A percentile compares a stretch with the other conserved stretches of the same genome.
These are phyloP conservation scores for Balaenoptera acutorostrata DNA, from an alignment of 2,113 vertebrate species.

Conservation along the genomic window DNA sequence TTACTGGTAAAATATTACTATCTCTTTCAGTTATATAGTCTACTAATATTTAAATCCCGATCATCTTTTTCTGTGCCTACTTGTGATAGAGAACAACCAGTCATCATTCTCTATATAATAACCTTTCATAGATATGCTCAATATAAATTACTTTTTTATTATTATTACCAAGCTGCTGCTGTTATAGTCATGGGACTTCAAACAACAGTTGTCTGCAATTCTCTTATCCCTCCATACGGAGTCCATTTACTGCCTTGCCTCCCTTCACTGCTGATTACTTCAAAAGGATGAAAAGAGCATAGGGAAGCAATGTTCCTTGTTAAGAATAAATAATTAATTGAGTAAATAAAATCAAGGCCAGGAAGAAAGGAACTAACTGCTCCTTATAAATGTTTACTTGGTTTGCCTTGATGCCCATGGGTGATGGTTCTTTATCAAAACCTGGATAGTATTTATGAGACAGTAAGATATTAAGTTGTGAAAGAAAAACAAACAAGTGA, in stretches of 20 bases:
- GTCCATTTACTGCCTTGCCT: slow-evolving; percentile 1
- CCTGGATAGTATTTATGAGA: slow-evolving; percentile 26
- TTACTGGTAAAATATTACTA: neutral
- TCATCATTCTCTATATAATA: slow-evolving; percentile 38
- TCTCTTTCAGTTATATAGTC: neutral
- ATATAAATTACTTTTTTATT: slow-evolving; percentile 60
- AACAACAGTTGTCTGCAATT: neutral
- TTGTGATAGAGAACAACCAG: slow-evolving; percentile 3
- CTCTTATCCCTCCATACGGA: slow-evolving; percentile 3
- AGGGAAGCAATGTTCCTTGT: slow-evolving; percentile 56
- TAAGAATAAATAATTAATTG: slow-evolving; percentile 72
- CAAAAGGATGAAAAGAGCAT: slow-evolving; percentile 22
- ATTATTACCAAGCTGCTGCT: slow-evolving; percentile 13
- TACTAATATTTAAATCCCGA: slow-evolving; percentile 35
- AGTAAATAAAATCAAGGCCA: slow-evolving; percentile 64
- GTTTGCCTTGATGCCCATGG: slow-evolving; percentile 21
- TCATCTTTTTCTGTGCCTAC: neutral
- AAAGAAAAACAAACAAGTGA: neutral
- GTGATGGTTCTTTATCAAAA: slow-evolving; percentile 38
- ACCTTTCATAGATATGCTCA: slow-evolving; percentile 42
- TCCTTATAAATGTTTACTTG: slow-evolving; percentile 61
- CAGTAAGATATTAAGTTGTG: neutral
- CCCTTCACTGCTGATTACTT: slow-evolving; percentile 44
- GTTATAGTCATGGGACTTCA: slow-evolving; percentile 17
- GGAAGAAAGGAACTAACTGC: slow-evolving; percentile 52